Conservation (phyloP, 2,113 vertebrate species). For the Lycaon pictus region DNA sequence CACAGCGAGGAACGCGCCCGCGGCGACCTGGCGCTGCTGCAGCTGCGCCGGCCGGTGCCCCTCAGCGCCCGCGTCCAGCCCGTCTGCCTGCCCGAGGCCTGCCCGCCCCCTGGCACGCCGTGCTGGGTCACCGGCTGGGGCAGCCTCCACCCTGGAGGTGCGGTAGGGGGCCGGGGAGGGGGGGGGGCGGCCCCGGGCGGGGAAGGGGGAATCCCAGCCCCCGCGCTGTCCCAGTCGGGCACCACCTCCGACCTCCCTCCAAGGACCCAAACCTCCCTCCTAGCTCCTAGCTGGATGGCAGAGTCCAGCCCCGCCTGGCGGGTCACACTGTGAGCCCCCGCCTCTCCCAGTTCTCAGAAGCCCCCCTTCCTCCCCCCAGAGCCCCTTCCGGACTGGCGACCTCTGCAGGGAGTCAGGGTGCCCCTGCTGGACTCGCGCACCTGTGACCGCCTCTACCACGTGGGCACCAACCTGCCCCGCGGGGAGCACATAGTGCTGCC, state of each 20-base stretch:
- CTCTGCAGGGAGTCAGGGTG: conserved; percentile 71
- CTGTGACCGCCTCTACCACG: conserved; percentile 74
- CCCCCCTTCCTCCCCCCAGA: not conserved
- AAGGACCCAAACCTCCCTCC: not conserved
- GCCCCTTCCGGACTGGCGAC: conserved; percentile 64
- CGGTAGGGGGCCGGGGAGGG: not conserved
- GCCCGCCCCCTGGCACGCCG: not conserved
- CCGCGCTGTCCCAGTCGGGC: not conserved
- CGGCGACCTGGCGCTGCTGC: conserved; percentile 82
- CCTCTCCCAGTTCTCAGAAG: not conserved
- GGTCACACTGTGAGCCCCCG: too few species aligned
- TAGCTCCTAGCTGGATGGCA: too few species aligned
- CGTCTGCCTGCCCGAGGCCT: conserved; percentile 73
- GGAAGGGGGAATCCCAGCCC: not conserved
- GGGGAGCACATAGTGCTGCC: conserved; percentile 57
- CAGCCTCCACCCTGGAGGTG: conserved; percentile 77
- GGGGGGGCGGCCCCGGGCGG: rapidly evolving
- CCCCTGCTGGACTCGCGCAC: conserved; percentile 44
- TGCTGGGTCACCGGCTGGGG: conserved; percentile 87
- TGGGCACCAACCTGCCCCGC: not conserved
- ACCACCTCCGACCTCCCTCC: not conserved
- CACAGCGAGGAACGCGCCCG: conserved; percentile 48
- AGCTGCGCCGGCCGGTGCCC: conserved; percentile 62
- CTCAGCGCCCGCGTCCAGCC: conserved; percentile 77
- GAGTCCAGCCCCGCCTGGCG: not conserved